Evolutionary conservation across 2,888 invertebrate genomes (phyloP).

Genomic region (Tiliacea aurago): DNA sequence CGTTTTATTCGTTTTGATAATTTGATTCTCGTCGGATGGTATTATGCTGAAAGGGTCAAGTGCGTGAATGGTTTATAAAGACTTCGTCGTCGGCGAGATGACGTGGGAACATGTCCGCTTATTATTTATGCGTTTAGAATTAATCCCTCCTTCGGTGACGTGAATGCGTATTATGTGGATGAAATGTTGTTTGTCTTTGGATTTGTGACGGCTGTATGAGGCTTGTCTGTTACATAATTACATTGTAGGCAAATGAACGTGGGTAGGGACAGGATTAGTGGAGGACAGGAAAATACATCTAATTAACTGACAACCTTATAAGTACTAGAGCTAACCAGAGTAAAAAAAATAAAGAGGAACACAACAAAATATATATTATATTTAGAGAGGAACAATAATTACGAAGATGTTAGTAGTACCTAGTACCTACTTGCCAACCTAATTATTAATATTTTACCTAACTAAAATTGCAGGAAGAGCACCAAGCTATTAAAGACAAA

Average conservation of each 20-base stretch:
- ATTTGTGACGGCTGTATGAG: slow-evolving; percentile 44
- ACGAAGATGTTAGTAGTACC: background rate
- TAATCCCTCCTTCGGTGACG: slow-evolving; percentile 65
- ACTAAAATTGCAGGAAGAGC: background rate
- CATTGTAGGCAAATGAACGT: slow-evolving; percentile 30
- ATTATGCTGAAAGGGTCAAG: slow-evolving; percentile 87
- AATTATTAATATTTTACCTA: background rate
- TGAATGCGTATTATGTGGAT: slow-evolving; percentile 61
- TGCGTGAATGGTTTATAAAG: slow-evolving; percentile 85
- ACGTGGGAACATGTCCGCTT: slow-evolving; percentile 83
- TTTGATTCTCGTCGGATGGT: slow-evolving; percentile 80
- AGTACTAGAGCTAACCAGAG: too few species aligned
- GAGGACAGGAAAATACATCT: background rate
- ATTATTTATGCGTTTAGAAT: slow-evolving; percentile 78
- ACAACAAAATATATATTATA: background rate
- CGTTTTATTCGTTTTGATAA: slow-evolving; percentile 84
- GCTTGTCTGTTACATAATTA: slow-evolving; percentile 35
- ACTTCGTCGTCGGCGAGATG: slow-evolving; percentile 83
- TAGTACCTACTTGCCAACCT: background rate
- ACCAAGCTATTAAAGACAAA: background rate
- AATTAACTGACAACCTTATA: background rate
- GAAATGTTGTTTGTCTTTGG: slow-evolving; percentile 53
- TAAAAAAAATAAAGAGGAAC: background rate
- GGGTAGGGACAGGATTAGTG: slow-evolving; percentile 13
- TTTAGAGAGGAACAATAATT: background rate